A percentile compares a stretch with the other conserved stretches of the same genome.
Evolutionary conservation across 2,113 vertebrate genomes (phyloP).

Genomic region (Ammodramus savannarum): DNA sequence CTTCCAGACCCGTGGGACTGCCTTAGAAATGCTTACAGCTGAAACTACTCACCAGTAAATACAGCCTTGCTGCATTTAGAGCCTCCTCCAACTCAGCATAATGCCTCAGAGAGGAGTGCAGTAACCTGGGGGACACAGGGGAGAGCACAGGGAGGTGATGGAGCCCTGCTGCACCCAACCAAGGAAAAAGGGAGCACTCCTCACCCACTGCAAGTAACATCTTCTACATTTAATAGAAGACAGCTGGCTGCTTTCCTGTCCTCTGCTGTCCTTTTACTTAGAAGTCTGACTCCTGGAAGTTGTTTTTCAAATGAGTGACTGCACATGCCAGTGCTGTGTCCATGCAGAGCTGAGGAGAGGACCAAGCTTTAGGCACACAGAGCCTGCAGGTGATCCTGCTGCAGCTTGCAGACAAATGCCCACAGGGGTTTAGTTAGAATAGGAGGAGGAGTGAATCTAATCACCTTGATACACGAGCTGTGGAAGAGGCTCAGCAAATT

Average conservation of each 20-base stretch:
- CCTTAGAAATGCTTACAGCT: background rate
- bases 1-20: background rate
- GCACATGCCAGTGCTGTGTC: background rate
- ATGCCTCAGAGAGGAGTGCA: background rate
- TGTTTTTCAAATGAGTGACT: background rate
- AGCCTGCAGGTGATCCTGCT: background rate
- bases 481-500: background rate
- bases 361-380: background rate
- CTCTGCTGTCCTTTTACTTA: background rate
- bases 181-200: background rate
- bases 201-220: background rate
- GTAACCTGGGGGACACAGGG: background rate
- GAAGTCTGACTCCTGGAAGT: background rate
- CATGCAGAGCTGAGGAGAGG: accelerated
- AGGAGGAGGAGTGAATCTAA: background rate
- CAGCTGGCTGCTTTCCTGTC: background rate
- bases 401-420: background rate
- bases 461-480: background rate
- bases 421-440: background rate
- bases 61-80: background rate
- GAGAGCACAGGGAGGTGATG: background rate
- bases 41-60: background rate
- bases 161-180: background rate
- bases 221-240: background rate
- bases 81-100: background rate